These are phyloP conservation scores for Protaetia brevitarsis DNA, from an alignment of 1,140 invertebrate genomes.

Conservation along the genomic window DNA sequence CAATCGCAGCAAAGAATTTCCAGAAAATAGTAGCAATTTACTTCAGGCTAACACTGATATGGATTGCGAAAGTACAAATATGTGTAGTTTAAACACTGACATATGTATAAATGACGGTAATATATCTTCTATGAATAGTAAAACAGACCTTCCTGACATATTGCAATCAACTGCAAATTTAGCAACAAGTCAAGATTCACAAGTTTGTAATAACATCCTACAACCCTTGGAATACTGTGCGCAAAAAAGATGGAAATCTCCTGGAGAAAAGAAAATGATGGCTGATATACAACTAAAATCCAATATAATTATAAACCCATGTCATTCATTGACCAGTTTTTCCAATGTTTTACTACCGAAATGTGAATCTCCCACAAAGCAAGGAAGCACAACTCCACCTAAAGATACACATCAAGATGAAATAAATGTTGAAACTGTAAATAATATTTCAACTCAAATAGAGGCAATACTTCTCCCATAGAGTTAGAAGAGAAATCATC, in stretches of 20 bases:
- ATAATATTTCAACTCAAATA: neutral
- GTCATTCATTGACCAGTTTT: no score
- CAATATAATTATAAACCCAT: neutral
- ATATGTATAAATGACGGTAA: neutral
- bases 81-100: neutral
- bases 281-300: neutral
- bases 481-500: neutral
- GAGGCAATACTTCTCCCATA: neutral
- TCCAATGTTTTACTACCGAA: no score
- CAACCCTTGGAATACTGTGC: neutral
- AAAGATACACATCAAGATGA: neutral
- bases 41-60: no score
- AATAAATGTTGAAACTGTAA: neutral
- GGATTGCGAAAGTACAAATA: no score
- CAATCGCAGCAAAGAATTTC: no score
- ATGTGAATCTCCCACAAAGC: no score
- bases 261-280: constrained; percentile 28
- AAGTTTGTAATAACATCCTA: neutral
- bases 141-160: no score
- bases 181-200: neutral
- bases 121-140: no score
- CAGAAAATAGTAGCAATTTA: no score
- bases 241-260: constrained; percentile 24
- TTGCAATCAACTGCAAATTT: no score
- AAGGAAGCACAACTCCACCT: no score